phyloP scores from a whole-genome alignment of 2,113 vertebrate species.

The Campylorhamphus procurvoides region DNA sequence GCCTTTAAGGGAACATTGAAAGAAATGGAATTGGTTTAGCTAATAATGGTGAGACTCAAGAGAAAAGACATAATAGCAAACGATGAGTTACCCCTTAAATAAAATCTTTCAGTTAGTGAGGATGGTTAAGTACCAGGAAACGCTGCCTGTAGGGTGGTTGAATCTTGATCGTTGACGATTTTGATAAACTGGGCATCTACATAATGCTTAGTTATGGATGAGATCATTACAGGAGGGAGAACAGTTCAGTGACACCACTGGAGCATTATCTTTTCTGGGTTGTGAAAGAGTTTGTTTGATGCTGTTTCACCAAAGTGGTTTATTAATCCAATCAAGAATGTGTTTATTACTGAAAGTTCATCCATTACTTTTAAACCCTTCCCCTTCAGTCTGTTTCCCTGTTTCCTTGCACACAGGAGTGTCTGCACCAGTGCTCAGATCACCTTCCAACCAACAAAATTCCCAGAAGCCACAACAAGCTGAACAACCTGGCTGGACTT shows the following conservation, averaged over 20 bases:
- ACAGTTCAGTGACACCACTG: neutral
- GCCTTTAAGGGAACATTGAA: neutral
- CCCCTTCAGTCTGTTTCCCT: neutral
- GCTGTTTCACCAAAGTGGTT: neutral
- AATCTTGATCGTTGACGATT: neutral
- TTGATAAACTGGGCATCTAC: neutral
- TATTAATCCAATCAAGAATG: neutral
- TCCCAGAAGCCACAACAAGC: neutral
- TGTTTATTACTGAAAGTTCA: neutral
- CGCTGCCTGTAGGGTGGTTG: neutral
- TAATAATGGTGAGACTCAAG: neutral
- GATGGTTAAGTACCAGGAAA: neutral
- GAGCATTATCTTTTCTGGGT: neutral
- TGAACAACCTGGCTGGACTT: neutral
- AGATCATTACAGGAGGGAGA: neutral
- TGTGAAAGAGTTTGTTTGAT: neutral
- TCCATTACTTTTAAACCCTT: neutral
- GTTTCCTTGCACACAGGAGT: neutral
- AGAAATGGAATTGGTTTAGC: neutral
- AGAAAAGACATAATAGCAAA: neutral
- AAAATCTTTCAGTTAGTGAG: fast-evolving
- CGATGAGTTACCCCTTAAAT: neutral
- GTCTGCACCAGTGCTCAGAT: neutral
- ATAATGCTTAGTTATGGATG: neutral
- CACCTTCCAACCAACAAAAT: neutral